phyloP scores from a whole-genome alignment of 2,888 invertebrate species.

The Acheta domesticus region DNA sequence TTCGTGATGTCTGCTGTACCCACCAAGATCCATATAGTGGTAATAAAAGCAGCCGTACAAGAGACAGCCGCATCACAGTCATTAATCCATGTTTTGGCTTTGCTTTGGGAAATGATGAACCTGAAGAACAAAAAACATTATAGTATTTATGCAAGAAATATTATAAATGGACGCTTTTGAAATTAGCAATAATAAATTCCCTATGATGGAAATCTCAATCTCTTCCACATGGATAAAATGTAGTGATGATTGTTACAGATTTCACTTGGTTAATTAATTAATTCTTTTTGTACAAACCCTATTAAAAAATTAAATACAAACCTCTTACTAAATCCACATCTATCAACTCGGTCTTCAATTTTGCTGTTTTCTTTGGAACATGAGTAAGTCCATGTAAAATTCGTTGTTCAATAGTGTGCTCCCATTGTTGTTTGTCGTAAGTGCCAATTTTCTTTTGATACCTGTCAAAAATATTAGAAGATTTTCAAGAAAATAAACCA shows the following conservation, averaged over 20 bases:
- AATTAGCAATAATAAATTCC: no score
- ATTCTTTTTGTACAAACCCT: not conserved
- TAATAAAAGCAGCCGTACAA: slow-evolving; percentile 75
- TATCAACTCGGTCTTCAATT: slow-evolving; percentile 85
- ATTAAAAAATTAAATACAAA: slow-evolving; percentile 43
- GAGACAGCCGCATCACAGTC: slow-evolving; percentile 78
- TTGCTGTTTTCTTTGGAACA: slow-evolving; percentile 72
- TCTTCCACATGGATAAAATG: no score
- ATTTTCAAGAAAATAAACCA: not conserved
- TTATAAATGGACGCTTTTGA: no score
- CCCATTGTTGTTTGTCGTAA: slow-evolving; percentile 97
- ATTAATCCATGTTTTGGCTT: slow-evolving; percentile 90
- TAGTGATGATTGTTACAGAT: no score
- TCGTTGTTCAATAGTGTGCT: slow-evolving; percentile 88
- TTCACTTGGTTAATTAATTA: no score
- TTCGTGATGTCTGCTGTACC: slow-evolving; percentile 79
- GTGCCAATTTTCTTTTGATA: slow-evolving; percentile 95
- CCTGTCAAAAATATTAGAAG: slow-evolving; percentile 52
- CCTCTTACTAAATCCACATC: slow-evolving; percentile 95
- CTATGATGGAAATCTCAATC: no score
- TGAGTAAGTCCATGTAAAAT: slow-evolving; percentile 82
- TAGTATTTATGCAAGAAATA: not conserved
- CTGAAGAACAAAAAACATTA: slow-evolving; percentile 49
- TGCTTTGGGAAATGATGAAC: slow-evolving; percentile 92
- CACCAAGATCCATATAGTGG: slow-evolving; percentile 87